phyloP scores from a whole-genome alignment of 2,797 vertebrate species.

The Rhadinocentrus ornatus region DNA sequence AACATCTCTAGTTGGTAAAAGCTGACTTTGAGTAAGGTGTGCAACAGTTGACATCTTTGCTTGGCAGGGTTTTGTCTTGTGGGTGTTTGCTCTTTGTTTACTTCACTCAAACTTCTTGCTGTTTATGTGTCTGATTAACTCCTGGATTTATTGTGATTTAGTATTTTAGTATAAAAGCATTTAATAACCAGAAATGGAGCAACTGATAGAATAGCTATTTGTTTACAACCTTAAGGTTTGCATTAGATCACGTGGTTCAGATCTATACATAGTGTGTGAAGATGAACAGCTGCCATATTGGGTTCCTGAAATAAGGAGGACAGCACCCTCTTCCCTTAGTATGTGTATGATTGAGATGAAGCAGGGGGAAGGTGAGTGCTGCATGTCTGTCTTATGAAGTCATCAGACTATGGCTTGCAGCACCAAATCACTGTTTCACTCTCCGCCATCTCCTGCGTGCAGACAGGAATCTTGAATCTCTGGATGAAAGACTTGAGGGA shows the following conservation, averaged over 20 bases:
- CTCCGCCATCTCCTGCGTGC: constrained; percentile 19
- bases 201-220: background rate
- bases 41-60: background rate
- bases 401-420: constrained; percentile 59
- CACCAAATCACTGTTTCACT: constrained; percentile 41
- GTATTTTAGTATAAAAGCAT: background rate
- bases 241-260: constrained; percentile 6
- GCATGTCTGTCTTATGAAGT: constrained; percentile 64
- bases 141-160: constrained; percentile 19
- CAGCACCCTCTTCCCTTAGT: constrained; percentile 22
- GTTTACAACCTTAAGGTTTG: constrained; percentile 28
- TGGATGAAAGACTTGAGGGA: constrained; percentile 15
- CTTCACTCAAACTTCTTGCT: constrained; percentile 26
- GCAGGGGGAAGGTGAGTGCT: constrained; percentile 40
- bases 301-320: constrained; percentile 51
- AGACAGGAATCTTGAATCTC: constrained; percentile 27
- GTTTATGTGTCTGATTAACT: constrained; percentile 26
- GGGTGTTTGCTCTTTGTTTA: constrained; percentile 10
- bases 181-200: background rate
- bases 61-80: background rate
- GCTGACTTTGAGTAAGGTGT: background rate
- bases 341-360: constrained; percentile 36
- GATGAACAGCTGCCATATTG: constrained; percentile 41
- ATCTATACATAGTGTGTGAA: constrained; percentile 50
- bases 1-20: too few species aligned